Evolutionary conservation across 1,140 invertebrate species (phyloP).

Genomic region (Saccostrea cuccullata): DNA sequence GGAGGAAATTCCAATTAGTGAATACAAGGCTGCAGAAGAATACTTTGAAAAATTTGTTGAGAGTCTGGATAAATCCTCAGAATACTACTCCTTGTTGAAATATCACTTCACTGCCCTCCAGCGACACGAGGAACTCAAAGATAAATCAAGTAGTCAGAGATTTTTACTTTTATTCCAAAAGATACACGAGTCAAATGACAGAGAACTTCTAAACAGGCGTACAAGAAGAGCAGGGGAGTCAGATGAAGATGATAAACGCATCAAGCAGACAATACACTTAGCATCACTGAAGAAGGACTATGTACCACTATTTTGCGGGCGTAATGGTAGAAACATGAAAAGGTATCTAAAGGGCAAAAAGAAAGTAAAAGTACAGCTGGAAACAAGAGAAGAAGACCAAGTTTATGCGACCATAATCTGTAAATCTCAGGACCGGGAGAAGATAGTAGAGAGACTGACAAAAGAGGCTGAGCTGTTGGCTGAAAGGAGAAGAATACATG

Average conservation of each 20-base stretch:
- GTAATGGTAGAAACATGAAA: slow-evolving; percentile 2
- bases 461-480: slow-evolving; percentile 17
- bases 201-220: slow-evolving; percentile 10
- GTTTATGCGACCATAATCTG: slow-evolving; percentile 9
- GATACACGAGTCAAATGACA: not conserved
- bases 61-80: not conserved
- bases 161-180: slow-evolving; percentile 39
- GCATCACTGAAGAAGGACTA: slow-evolving; percentile 24
- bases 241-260: not conserved
- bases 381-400: slow-evolving; percentile 12
- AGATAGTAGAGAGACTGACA: slow-evolving; percentile 7
- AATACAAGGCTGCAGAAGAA: slow-evolving; percentile 27
- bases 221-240: not conserved
- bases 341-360: slow-evolving; percentile 39
- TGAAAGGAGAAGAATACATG: slow-evolving; percentile 37
- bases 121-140: slow-evolving; percentile 1
- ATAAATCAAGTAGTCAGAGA: slow-evolving; percentile 17
- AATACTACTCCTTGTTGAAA: slow-evolving; percentile 17
- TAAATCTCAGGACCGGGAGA: slow-evolving; percentile 14
- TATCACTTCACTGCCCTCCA: slow-evolving; percentile 3
- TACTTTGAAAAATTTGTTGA: slow-evolving; percentile 28
- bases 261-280: slow-evolving; percentile 15
- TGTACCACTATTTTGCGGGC: slow-evolving; percentile 15
- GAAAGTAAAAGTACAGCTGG: slow-evolving; percentile 41
- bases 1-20: not conserved